Base-by-base conservation (phyloP, 2,888 invertebrate species). In the Drymonia ruficornis region DNA sequence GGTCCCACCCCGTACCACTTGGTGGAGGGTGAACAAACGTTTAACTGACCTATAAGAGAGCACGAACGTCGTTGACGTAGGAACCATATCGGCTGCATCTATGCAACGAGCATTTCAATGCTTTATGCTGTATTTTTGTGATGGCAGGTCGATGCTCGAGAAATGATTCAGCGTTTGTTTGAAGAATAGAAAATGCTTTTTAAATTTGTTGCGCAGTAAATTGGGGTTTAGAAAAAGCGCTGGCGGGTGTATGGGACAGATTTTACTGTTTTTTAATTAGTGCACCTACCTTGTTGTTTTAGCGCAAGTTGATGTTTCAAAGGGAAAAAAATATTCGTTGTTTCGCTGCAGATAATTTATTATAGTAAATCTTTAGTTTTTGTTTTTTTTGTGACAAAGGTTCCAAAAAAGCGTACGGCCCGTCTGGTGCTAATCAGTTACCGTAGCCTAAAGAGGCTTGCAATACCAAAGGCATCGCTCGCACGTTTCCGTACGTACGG, bases 11-110 rank as follows among this genome's bases (percentile, higher is more conserved):
- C 63, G 83, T 83, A 75, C 81, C 80, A 77, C 72, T 70, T 66
- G 52, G 45, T 58, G 50, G 19, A 75, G 81, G 88, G 83, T 88
- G 85, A 88, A 88, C 68, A 85, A 65, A 74, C 89, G 80, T 75
- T 81, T 88, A 86, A 88, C 81, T 86, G 83, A 88, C 86, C 87
- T 81, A 84, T 80, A 81, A 71, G 67, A 53, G 66, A 71, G 62
- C 65, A 61, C 54, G 70, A 70, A 59, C 68, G 56, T 61, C 63
- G 67, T 75, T 78, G 79, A 81, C 75, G 80, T 76, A 70, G 74
- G 63, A 73, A 61, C 60, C 55, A 53, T 80, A 83, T 81, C 76
- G 73, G 56, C 56, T 72, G 66, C 73, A 81, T 80, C 75, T 71
- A 73, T 61, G 80, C 79, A 81, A 70, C 74, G 72, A 71, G 81